Evolutionary conservation across 2,797 vertebrate genomes (phyloP).

Genomic region (Syndactyla subalaris): DNA sequence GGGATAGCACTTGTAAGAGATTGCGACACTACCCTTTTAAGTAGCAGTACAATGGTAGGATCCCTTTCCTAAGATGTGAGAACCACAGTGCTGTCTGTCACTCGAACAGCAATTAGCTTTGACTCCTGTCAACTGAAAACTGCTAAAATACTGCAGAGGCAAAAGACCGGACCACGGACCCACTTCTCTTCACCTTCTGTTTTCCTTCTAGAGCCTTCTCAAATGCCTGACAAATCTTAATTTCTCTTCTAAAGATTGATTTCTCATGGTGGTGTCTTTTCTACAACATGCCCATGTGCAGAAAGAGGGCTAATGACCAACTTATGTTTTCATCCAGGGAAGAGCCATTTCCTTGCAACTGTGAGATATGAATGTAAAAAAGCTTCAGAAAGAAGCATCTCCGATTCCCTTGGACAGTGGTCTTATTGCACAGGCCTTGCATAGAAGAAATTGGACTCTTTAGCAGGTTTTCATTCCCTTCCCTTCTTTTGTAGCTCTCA

Average conservation of each 20-base stretch:
- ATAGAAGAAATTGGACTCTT: not conserved
- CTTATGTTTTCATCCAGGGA: not conserved
- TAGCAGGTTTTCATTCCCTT: not conserved
- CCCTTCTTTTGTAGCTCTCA: not conserved
- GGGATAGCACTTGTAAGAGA: not conserved
- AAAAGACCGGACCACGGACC: not conserved
- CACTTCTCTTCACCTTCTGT: not conserved
- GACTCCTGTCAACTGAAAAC: not conserved
- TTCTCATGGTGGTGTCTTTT: not conserved
- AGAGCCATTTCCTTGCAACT: not conserved
- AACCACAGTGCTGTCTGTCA: not conserved
- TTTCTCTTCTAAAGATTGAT: not conserved
- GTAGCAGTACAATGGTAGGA: not conserved
- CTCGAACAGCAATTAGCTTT: not conserved
- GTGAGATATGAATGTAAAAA: not conserved
- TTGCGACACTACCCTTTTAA: rapidly evolving
- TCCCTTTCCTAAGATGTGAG: not conserved
- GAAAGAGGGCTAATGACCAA: not conserved
- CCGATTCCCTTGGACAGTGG: not conserved
- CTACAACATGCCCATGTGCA: not conserved
- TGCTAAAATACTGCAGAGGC: not conserved
- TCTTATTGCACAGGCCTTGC: not conserved
- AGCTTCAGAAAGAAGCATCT: not conserved
- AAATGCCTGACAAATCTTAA: not conserved
- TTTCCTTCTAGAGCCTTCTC: not conserved